Conservation (phyloP, 37 sponge, comb jelly and placozoan species). For the Agelas oroides region DNA sequence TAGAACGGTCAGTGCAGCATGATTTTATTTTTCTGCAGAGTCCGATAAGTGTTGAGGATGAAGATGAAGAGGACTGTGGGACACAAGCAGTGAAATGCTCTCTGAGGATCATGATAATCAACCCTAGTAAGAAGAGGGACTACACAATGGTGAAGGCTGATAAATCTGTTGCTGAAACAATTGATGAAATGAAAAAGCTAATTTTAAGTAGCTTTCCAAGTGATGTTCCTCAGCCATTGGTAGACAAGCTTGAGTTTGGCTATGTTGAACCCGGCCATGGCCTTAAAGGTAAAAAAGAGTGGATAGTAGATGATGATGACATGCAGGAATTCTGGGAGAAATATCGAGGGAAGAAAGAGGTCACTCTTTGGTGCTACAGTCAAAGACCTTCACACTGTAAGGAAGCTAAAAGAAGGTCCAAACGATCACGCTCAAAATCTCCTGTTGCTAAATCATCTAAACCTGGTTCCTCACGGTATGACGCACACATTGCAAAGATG, state of each 20-base stretch:
- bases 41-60: no score
- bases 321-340: not conserved
- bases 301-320: not conserved
- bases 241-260: not conserved
- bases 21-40: no score
- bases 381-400: not conserved
- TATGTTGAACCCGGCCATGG: not conserved
- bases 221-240: not conserved
- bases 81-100: no score
- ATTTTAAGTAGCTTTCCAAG: not conserved
- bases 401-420: not conserved
- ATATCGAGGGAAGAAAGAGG: not conserved
- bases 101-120: no score
- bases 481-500: not conserved
- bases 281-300: not conserved
- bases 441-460: not conserved
- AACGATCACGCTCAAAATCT: not conserved
- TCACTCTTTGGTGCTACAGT: no score
- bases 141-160: no score
- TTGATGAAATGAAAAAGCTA: not conserved
- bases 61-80: no score
- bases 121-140: no score
- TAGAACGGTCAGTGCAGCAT: no score
- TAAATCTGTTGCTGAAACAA: no score
- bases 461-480: not conserved